A percentile compares a stretch with the other conserved stretches of the same genome.
phyloP scores from a whole-genome alignment of 2,888 invertebrate genomes.

The Lordiphosa fenestrarum region DNA sequence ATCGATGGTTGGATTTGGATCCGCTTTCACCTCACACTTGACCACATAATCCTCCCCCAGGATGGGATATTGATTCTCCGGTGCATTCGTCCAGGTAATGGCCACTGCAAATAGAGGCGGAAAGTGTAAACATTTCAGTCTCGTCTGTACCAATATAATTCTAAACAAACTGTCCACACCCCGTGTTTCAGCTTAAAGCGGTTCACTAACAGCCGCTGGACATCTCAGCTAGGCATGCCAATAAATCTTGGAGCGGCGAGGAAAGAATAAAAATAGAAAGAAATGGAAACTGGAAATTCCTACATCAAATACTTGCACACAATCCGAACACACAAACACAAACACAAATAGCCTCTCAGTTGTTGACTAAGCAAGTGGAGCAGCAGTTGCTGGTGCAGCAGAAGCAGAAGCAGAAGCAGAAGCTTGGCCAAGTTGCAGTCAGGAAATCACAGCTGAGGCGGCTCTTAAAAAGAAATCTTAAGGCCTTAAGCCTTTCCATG shows the following conservation, averaged over 20 bases:
- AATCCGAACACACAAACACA: slow-evolving; percentile 37
- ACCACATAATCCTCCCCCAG: slow-evolving; percentile 88
- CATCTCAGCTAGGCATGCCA: slow-evolving; percentile 48
- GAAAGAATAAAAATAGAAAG: slow-evolving; percentile 37
- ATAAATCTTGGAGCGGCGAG: slow-evolving; percentile 53
- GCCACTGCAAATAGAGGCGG: slow-evolving; percentile 83
- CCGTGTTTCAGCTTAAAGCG: slow-evolving; percentile 42
- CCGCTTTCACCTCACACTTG: slow-evolving; percentile 91
- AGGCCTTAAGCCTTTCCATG: slow-evolving; percentile 40
- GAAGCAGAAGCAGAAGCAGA: slow-evolving; percentile 5
- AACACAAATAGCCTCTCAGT: slow-evolving; percentile 14
- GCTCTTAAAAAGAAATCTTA: slow-evolving; percentile 10
- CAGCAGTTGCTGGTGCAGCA: not conserved
- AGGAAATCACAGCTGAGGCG: slow-evolving; percentile 48
- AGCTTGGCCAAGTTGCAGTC: slow-evolving; percentile 16
- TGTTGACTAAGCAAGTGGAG: slow-evolving; percentile 5
- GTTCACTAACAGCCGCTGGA: slow-evolving; percentile 7
- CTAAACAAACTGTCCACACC: slow-evolving; percentile 48
- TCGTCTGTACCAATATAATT: slow-evolving; percentile 44
- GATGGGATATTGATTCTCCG: slow-evolving; percentile 90
- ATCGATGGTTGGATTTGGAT: slow-evolving; percentile 91
- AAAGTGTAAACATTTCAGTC: slow-evolving; percentile 1
- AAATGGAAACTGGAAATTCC: slow-evolving; percentile 60
- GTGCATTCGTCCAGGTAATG: slow-evolving; percentile 93
- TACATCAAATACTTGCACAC: slow-evolving; percentile 70